Evolutionary conservation across 2,113 vertebrate genomes (phyloP), one percentile per base, ranked within the genome.

Genomic region (Alligator mississippiensis): DNA sequence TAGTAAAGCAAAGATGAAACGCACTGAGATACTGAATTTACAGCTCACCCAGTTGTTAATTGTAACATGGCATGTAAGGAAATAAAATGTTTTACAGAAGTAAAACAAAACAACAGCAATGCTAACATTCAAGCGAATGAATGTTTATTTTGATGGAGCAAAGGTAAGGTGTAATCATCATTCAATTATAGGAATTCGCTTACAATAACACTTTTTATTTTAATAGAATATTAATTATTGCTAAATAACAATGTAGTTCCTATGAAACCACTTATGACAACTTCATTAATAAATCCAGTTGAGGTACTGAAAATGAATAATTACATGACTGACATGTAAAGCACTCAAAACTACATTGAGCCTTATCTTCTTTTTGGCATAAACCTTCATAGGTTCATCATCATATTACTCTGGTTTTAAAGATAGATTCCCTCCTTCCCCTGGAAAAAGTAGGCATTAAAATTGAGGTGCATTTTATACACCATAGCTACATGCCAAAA

Each of bases 1-100:
- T 80, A 80, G n/a, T 88, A 92, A 95, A 96, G 21, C 27, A 80
- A 88, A 91, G 79, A 93, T 96, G 81, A 95, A 85, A 96, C 89
- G 93, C 84, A 92, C 86, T 79, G 64, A 87, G 77, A 79, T 76
- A 72, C 30, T 90, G 79, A 91, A 68, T 74, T 93, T 54, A 19
- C 88, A 95, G 88, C 91, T 92, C 91, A 96, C 92, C 25, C 62
- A 72, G 57, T 74, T 66, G 59, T 95, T 95, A 96, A 90, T 91
- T 95, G 81, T 83, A 86, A 55, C 87, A 57, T 82, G 85, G 88
- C 84, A 93, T 66, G 34, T 82, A 85, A 95, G 91, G 92, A 95
- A 96, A 94, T 80, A 90, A 92, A 80, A 75, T 62, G 47, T 78
- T 90, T 94, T 93, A 64, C 85, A 76, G 88, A 86, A 87, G 83